Conservation (phyloP, 1,140 invertebrate species). For the Drosophila setifemur region DNA sequence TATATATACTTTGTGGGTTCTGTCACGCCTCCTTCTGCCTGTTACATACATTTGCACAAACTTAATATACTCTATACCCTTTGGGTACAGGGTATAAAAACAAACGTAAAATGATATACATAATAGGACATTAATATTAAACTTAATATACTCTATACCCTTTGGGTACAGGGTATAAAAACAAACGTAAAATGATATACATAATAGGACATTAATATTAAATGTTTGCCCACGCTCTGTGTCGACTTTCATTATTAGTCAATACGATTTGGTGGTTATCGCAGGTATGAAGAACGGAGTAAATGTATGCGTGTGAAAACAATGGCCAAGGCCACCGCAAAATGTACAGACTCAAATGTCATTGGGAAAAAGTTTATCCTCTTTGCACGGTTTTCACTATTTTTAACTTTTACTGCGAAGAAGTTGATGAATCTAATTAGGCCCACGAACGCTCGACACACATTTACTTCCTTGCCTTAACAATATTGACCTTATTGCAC, state of each 20-base stretch:
- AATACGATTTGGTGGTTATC: too few species aligned
- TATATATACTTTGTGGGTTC: too few species aligned
- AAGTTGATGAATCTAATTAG: constrained; percentile 62
- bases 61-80: too few species aligned
- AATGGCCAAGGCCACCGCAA: constrained; percentile 60
- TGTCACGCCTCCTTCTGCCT: too few species aligned
- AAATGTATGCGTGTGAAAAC: constrained; percentile 57
- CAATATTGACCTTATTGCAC: constrained; percentile 58
- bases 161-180: too few species aligned
- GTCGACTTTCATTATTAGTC: too few species aligned
- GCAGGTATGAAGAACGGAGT: too few species aligned
- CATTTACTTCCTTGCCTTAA: constrained; percentile 34
- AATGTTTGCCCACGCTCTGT: constrained; percentile 57
- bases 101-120: too few species aligned
- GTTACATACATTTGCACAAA: too few species aligned
- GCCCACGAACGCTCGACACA: constrained; percentile 40
- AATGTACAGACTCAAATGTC: constrained; percentile 55
- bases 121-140: constrained; percentile 74
- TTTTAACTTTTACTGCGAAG: constrained; percentile 59
- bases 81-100: too few species aligned
- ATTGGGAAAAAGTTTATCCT: constrained; percentile 55
- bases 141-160: too few species aligned
- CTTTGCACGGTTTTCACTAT: constrained; percentile 19
- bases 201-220: constrained; percentile 73
- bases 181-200: too few species aligned